phyloP scores from a whole-genome alignment of 1,140 invertebrate species.

The Drosophila virilis region DNA sequence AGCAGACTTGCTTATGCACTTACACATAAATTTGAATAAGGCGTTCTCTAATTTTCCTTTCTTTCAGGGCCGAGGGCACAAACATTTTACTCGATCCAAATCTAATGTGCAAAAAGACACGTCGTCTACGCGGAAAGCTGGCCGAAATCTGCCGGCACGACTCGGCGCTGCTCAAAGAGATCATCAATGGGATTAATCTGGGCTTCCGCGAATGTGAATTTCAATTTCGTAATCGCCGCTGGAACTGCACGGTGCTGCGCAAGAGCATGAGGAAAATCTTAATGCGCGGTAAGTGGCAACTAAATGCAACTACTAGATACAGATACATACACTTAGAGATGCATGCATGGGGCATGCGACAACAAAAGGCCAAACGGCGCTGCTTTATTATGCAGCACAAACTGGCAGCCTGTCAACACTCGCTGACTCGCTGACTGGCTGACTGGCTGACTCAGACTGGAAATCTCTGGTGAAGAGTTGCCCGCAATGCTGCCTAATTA shows the following conservation, averaged over 20 bases:
- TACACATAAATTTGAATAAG: too few relatives aligned
- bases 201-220: slow-evolving; percentile 93
- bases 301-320: slow-evolving; percentile 19
- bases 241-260: slow-evolving; percentile 93
- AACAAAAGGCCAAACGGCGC: slow-evolving; percentile 38
- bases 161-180: slow-evolving; percentile 90
- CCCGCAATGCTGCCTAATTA: slow-evolving; percentile 68
- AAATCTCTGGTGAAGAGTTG: slow-evolving; percentile 14
- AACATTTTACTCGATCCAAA: slow-evolving; percentile 94
- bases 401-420: slow-evolving; percentile 62
- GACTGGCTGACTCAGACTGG: slow-evolving; percentile 44
- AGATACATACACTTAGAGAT: slow-evolving; percentile 5
- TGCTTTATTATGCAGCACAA: slow-evolving; percentile 57
- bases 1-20: too few relatives aligned
- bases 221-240: slow-evolving; percentile 92
- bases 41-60: neutral
- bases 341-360: slow-evolving; percentile 6
- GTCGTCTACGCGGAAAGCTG: slow-evolving; percentile 89
- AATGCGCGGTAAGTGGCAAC: slow-evolving; percentile 88
- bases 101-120: slow-evolving; percentile 93
- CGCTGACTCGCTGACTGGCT: slow-evolving; percentile 50
- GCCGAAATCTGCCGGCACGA: slow-evolving; percentile 89
- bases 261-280: slow-evolving; percentile 92
- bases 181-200: slow-evolving; percentile 90
- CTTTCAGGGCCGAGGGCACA: slow-evolving; percentile 90